phyloP scores from a whole-genome alignment of 2,888 invertebrate genomes.

The Pyrocoelia pectoralis region DNA sequence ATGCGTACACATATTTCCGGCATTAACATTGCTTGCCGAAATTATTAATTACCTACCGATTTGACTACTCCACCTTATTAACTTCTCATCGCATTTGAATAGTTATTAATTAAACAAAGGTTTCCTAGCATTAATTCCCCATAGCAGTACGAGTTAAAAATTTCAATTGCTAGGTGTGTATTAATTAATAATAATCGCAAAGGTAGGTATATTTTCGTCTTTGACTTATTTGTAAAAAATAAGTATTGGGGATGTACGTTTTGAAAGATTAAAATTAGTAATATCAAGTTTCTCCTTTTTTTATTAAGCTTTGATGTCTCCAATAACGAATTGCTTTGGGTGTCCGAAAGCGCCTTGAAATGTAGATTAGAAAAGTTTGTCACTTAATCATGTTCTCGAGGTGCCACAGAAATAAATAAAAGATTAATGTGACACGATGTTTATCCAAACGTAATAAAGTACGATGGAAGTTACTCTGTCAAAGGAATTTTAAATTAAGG shows the following conservation, averaged over 20 bases:
- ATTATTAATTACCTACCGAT: conserved; percentile 5
- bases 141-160: too few species aligned
- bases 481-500: too few species aligned
- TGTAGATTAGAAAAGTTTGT: conserved; percentile 8
- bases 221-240: too few species aligned
- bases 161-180: too few species aligned
- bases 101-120: not conserved
- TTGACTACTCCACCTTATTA: not conserved
- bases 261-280: not conserved
- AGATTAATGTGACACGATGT: not conserved
- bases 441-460: too few species aligned
- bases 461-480: too few species aligned
- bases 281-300: not conserved
- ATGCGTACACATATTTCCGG: not conserved
- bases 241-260: too few species aligned
- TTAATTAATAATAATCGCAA: too few species aligned
- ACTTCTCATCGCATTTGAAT: not conserved
- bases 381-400: conserved; percentile 2
- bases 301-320: not conserved
- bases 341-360: not conserved
- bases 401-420: not conserved
- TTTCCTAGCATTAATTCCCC: too few species aligned
- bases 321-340: not conserved
- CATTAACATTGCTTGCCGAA: not conserved
- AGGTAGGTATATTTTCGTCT: too few species aligned